Conservation (phyloP, 53 echinoderm and acorn worm species). For the Antedon mediterranea region DNA sequence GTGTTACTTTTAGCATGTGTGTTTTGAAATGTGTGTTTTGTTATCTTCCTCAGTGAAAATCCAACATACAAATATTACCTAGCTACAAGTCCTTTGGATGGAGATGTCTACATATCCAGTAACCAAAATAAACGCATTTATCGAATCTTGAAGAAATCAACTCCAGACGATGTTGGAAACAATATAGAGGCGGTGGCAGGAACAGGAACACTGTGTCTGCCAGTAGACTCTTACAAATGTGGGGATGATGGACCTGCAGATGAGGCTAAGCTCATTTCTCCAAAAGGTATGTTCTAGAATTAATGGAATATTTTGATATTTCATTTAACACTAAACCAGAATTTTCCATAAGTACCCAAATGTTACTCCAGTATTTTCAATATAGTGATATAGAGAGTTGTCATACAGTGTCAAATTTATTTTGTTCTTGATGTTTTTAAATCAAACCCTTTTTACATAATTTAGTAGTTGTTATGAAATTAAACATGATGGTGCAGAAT, state of each 20-base stretch:
- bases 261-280: conserved; percentile 62
- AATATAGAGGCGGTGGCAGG: conserved; percentile 59
- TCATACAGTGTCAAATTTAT: no score
- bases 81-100: conserved; percentile 60
- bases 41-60: conserved; percentile 32
- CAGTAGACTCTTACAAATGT: conserved; percentile 57
- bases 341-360: no score
- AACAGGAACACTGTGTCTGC: conserved; percentile 57
- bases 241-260: conserved; percentile 69
- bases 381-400: no score
- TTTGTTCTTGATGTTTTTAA: no score
- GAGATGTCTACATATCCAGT: conserved; percentile 71
- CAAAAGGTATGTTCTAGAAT: conserved; percentile 53
- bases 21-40: no score
- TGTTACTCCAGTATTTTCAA: no score
- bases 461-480: no score
- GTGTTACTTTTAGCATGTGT: no score
- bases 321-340: no score
- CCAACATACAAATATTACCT: conserved; percentile 93
- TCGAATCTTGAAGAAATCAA: conserved; percentile 26
- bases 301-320: no score
- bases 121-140: conserved; percentile 69
- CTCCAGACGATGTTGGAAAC: conserved; percentile 40
- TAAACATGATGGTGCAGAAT: no score
- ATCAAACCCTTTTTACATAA: no score